phyloP scores from a whole-genome alignment of 1,140 invertebrate genomes.

The Phymastichus coffea region DNA sequence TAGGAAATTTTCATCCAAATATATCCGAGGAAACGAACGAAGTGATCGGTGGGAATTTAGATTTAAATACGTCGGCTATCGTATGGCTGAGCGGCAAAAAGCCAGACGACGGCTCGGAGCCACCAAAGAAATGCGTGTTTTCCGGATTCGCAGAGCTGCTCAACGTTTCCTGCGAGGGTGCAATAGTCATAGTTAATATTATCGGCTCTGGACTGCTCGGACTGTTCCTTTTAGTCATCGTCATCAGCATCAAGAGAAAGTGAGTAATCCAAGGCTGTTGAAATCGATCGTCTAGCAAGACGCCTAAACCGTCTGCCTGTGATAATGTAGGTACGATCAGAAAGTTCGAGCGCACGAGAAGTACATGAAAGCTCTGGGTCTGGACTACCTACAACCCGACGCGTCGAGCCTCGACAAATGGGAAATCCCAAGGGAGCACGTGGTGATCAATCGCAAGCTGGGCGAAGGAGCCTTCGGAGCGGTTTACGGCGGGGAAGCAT shows the following conservation, averaged over 20 bases:
- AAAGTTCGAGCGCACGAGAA: slow-evolving; percentile 70
- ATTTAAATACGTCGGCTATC: slow-evolving; percentile 61
- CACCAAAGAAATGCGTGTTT: slow-evolving; percentile 62
- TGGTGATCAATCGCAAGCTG: slow-evolving; percentile 86
- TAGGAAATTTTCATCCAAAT: slow-evolving; percentile 68
- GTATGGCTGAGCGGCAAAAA: slow-evolving; percentile 64
- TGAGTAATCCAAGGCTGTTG: too few species aligned
- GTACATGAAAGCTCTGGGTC: slow-evolving; percentile 71
- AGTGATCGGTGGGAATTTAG: slow-evolving; percentile 53
- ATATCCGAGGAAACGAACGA: slow-evolving; percentile 45
- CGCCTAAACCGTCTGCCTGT: background rate
- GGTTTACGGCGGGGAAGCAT: slow-evolving; percentile 82
- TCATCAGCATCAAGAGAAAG: slow-evolving; percentile 70
- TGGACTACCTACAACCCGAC: slow-evolving; percentile 60
- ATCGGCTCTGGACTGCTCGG: slow-evolving; percentile 66
- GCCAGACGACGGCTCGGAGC: slow-evolving; percentile 71
- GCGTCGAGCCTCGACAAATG: slow-evolving; percentile 73
- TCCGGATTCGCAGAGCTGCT: slow-evolving; percentile 66
- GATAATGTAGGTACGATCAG: slow-evolving; percentile 69
- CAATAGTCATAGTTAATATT: slow-evolving; percentile 71
- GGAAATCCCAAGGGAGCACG: slow-evolving; percentile 79
- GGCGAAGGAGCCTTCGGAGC: slow-evolving; percentile 90
- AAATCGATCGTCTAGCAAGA: background rate
- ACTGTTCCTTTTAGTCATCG: slow-evolving; percentile 61
- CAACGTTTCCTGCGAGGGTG: slow-evolving; percentile 69